Evolutionary conservation across 30 jellyfish, hydroid and myxozoan species (phyloP).

Genomic region (Aurelia aurita): DNA sequence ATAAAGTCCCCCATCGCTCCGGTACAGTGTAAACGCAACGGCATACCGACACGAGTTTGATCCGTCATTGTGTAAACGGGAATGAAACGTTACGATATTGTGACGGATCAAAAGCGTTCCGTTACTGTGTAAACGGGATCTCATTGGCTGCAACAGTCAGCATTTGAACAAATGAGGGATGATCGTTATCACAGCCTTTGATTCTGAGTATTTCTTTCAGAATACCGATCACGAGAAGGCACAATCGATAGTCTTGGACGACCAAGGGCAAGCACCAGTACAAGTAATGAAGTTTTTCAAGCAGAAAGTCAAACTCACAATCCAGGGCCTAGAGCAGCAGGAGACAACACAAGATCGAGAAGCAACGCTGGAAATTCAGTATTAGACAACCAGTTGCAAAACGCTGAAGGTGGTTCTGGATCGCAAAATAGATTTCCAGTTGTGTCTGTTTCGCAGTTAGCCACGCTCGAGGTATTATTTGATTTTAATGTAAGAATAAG

Average conservation of each 20-base stretch:
- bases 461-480: constrained; percentile 28
- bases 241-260: constrained; percentile 46
- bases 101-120: too few species aligned
- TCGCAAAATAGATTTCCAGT: constrained; percentile 21
- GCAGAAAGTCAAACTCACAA: constrained; percentile 23
- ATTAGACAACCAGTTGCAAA: constrained; percentile 5
- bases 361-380: constrained; percentile 1
- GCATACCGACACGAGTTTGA: too few species aligned
- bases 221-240: constrained; percentile 48
- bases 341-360: neutral
- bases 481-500: neutral
- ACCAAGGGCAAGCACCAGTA: constrained; percentile 21
- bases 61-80: too few species aligned
- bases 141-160: too few species aligned
- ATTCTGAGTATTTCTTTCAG: neutral
- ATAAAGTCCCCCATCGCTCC: too few species aligned
- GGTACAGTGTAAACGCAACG: too few species aligned
- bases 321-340: constrained; percentile 1
- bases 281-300: constrained; percentile 15
- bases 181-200: too few species aligned
- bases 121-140: too few species aligned
- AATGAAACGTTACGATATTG: too few species aligned
- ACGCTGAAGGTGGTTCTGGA: neutral
- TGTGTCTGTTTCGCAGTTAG: constrained; percentile 51
- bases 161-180: too few species aligned